Evolutionary conservation across 1,140 invertebrate species (phyloP).

Genomic region (Drosophila arizonae): DNA sequence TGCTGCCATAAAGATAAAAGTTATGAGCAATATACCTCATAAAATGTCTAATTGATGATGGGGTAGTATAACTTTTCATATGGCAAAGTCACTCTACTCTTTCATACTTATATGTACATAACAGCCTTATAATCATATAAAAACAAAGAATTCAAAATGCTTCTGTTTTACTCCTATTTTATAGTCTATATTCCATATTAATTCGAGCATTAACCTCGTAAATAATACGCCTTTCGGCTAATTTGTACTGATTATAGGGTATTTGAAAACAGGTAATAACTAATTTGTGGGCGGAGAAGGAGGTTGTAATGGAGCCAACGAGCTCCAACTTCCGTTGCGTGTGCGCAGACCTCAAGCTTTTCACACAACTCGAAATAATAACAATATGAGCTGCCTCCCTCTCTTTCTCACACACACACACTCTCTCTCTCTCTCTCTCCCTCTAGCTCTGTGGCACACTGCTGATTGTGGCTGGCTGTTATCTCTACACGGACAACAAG

Average conservation of each 20-base stretch:
- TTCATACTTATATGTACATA: too few relatives aligned
- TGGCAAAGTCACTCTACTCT: too few relatives aligned
- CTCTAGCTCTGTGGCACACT: constrained; percentile 88
- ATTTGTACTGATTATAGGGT: neutral
- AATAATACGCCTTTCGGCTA: too few relatives aligned
- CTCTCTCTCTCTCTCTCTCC: constrained; percentile 35
- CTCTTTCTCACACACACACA: constrained; percentile 6
- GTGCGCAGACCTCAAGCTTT: constrained; percentile 22
- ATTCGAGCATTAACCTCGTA: too few relatives aligned
- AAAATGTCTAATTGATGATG: too few relatives aligned
- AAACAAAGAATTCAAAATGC: too few relatives aligned
- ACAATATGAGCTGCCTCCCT: neutral
- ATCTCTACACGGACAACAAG: constrained; percentile 87
- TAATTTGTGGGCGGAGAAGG: neutral
- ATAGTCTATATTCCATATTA: too few relatives aligned
- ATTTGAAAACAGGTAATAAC: constrained; percentile 21
- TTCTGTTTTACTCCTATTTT: too few relatives aligned
- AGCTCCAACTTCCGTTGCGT: constrained; percentile 40
- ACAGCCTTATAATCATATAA: too few relatives aligned
- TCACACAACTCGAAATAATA: constrained; percentile 11
- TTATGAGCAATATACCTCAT: too few relatives aligned
- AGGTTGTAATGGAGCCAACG: neutral
- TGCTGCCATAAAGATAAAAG: too few relatives aligned
- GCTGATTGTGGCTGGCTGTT: constrained; percentile 87
- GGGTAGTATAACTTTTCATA: too few relatives aligned